phyloP scores from a whole-genome alignment of 2,888 invertebrate species.

The Ochlodes sylvanus region DNA sequence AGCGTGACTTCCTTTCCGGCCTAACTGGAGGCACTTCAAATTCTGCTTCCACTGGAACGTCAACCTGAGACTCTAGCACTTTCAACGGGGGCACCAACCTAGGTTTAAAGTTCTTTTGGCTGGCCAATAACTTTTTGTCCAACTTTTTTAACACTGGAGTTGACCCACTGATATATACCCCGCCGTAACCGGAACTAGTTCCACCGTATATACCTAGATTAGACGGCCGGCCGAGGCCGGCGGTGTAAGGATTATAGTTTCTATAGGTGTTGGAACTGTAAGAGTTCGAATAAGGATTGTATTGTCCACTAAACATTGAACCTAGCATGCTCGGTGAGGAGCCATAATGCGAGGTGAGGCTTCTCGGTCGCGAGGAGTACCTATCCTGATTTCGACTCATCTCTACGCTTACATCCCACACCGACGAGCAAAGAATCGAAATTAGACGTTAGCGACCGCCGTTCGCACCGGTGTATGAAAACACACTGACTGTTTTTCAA shows the following conservation, averaged over 20 bases:
- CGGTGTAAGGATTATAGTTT: constrained; percentile 77
- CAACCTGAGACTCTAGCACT: constrained; percentile 54
- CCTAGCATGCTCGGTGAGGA: constrained; percentile 77
- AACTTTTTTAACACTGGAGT: constrained; percentile 82
- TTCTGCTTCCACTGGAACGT: constrained; percentile 44
- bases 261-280: constrained; percentile 69
- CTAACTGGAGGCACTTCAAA: constrained; percentile 53
- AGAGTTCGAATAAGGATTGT: constrained; percentile 71
- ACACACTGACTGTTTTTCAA: constrained; percentile 72
- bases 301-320: constrained; percentile 70
- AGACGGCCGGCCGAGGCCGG: constrained; percentile 71
- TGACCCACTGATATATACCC: constrained; percentile 86
- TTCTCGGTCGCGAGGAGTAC: constrained; percentile 72
- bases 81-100: constrained; percentile 72
- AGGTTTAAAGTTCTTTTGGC: constrained; percentile 80
- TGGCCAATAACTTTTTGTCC: constrained; percentile 76
- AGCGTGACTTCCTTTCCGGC: constrained; percentile 69
- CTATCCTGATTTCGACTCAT: constrained; percentile 81
- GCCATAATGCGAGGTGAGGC: constrained; percentile 73
- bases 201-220: constrained; percentile 85
- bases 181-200: constrained; percentile 88
- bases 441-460: constrained; percentile 53
- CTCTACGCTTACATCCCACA: constrained; percentile 63
- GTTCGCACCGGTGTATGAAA: constrained; percentile 65
- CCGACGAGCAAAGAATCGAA: constrained; percentile 44